Conservation (phyloP, 2,797 vertebrate genomes). For the Macropus fuliginosus region DNA sequence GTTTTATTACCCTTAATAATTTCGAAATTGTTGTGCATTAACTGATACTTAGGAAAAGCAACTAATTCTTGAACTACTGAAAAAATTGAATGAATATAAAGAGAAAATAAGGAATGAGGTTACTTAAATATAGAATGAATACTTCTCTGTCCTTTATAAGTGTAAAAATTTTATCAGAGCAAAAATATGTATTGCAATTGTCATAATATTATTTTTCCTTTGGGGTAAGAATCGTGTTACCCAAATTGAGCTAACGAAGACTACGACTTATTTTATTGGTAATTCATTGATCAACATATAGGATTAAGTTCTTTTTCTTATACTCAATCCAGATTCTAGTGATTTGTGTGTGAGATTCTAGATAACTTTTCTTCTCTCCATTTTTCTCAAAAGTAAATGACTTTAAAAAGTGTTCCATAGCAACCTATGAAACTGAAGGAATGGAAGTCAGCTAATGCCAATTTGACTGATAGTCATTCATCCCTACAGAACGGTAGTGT, state of each 20-base stretch:
- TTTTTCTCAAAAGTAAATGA: slow-evolving; percentile 2
- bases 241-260: background rate
- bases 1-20: background rate
- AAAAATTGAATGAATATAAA: background rate
- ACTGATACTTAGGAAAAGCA: background rate
- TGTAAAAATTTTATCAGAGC: background rate
- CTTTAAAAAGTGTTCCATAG: background rate
- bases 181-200: background rate
- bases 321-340: background rate
- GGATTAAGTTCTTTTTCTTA: slow-evolving; percentile 12
- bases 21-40: background rate
- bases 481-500: background rate
- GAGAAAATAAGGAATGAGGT: background rate
- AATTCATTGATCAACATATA: background rate
- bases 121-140: background rate
- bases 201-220: background rate
- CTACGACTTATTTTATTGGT: background rate
- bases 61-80: background rate
- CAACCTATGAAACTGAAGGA: background rate
- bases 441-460: background rate
- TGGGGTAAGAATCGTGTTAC: background rate
- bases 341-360: slow-evolving; percentile 6
- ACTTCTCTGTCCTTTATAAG: background rate
- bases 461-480: background rate
- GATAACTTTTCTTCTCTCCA: background rate